Evolutionary conservation across 2,888 invertebrate species (phyloP).

Genomic region (Eurytoma californica): DNA sequence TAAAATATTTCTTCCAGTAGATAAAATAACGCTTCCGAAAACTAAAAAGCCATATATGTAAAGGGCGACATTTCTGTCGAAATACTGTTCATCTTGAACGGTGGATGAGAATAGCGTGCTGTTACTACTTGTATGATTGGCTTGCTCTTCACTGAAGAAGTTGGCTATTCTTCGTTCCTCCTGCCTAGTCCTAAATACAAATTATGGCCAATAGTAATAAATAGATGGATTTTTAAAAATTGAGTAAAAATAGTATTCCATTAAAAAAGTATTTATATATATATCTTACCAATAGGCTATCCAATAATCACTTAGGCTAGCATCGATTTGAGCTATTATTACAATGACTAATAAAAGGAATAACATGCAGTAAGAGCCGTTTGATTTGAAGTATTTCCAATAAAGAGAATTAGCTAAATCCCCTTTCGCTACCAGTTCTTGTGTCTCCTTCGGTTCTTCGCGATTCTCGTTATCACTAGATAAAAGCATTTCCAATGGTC

Average conservation of each 20-base stretch:
- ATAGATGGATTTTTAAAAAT: too few species aligned
- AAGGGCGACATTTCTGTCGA: conserved; percentile 50
- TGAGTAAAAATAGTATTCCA: too few species aligned
- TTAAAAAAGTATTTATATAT: not conserved
- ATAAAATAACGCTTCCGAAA: conserved; percentile 78
- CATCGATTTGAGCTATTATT: conserved; percentile 81
- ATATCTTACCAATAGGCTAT: conserved; percentile 82
- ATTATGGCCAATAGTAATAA: not conserved
- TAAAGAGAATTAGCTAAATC: conserved; percentile 80
- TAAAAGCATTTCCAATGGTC: conserved; percentile 24
- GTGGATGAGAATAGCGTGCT: too few species aligned
- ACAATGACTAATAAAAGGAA: conserved; percentile 77
- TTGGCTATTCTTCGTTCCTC: conserved; percentile 3
- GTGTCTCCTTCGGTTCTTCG: conserved; percentile 79
- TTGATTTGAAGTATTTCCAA: conserved; percentile 82
- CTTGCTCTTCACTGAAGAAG: not conserved
- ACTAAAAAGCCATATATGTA: conserved; percentile 80
- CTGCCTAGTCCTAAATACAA: conserved; percentile 26
- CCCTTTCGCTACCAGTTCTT: conserved; percentile 82
- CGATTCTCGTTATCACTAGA: conserved; percentile 5
- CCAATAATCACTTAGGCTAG: conserved; percentile 86
- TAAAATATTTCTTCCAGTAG: conserved; percentile 80
- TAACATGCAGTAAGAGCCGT: conserved; percentile 79
- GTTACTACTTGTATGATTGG: not conserved
- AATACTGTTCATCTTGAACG: not conserved